Evolutionary conservation across 2,797 vertebrate genomes (phyloP), one percentile per base, ranked within the genome.

Genomic region (Hippoglossus hippoglossus): DNA sequence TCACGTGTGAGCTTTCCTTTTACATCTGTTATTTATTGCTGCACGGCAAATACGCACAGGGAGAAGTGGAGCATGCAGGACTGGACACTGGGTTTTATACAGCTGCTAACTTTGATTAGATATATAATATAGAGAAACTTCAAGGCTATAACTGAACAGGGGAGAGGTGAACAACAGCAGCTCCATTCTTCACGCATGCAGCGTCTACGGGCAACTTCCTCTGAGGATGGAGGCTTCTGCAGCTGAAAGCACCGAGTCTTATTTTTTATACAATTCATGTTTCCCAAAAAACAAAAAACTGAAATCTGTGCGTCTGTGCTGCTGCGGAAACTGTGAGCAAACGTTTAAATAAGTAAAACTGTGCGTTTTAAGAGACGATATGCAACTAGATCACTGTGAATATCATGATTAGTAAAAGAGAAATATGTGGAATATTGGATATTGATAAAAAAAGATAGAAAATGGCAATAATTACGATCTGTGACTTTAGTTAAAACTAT

Each of bases 51-150:
- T 39, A 39, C 19, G 41, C 41, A 25, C 1, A 31, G 3, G 25
- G 26, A 18, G 24, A 63, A n/a, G n/a, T 15, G 8, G 22, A 47
- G 7, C 26, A 52, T 41, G 21, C 21, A 3, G 54, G 10, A 25
- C 16, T 13, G 60, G 34, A 24, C 57, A 50, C 5, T 18, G 9
- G 41, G 11, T 21, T 26, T 39, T 1, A 62, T 36, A 3, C 15
- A 58, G 62, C 62, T 63, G 52, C 50, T 65, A 12, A 44, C 49
- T 64, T 62, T 53, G 22, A 72, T 75, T 51, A 54, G 24, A 55
- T 21, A 9, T 36, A 10, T 2, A 60, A 19, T 25, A 49, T 0
- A n/a, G n/a, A 49, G 72, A 56, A 54, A 12, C 34, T 53, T 50
- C 44, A 66, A 25, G 47, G 24, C 10, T 31, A 34, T 13, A 34